phyloP scores from a whole-genome alignment of 2,888 invertebrate species.

The Ichneumoninae sp. region DNA sequence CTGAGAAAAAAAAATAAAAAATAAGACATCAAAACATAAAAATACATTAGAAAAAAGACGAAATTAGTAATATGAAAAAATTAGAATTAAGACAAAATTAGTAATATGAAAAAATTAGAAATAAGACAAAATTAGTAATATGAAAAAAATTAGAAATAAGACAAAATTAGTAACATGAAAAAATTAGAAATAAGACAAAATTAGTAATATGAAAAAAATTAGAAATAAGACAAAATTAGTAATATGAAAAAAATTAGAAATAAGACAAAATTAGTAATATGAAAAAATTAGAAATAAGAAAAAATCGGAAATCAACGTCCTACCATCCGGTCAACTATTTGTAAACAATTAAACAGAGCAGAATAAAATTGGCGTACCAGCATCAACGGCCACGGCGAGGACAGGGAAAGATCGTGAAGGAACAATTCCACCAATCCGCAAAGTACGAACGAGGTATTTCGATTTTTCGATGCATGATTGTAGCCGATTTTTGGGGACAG shows the following conservation, averaged over 20 bases:
- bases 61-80: too few relatives aligned
- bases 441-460: constrained; percentile 74
- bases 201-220: neutral
- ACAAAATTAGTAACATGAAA: too few relatives aligned
- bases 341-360: constrained; percentile 5
- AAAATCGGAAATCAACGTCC: neutral
- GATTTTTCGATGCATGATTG: constrained; percentile 55
- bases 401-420: constrained; percentile 76
- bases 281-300: neutral
- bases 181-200: neutral
- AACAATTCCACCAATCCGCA: constrained; percentile 74
- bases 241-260: neutral
- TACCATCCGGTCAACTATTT: neutral
- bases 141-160: neutral
- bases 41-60: too few relatives aligned
- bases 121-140: neutral
- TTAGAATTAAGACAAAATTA: neutral
- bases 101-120: neutral
- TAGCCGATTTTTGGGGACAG: constrained; percentile 66
- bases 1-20: constrained; percentile 45
- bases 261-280: too few relatives aligned
- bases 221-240: neutral
- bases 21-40: neutral
- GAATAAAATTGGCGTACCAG: constrained; percentile 64
- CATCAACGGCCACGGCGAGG: constrained; percentile 75